A percentile compares a stretch with the other conserved stretches of the same genome.
Conservation (phyloP, 2,113 vertebrate species). For the Bos javanicus region DNA sequence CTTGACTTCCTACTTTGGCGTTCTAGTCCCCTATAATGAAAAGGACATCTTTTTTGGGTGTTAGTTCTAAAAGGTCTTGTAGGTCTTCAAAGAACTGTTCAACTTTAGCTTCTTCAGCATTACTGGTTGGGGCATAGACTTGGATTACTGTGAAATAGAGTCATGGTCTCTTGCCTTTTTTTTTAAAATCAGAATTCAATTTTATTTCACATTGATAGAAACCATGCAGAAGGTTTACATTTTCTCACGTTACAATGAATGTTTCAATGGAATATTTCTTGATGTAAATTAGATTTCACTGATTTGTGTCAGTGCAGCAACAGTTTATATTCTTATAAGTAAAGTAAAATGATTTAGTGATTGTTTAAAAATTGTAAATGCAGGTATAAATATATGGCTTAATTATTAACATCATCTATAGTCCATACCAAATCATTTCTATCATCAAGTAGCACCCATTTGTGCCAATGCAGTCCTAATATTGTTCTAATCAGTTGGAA, state of each 20-base stretch:
- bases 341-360: constrained; percentile 59
- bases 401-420: constrained; percentile 55
- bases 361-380: constrained; percentile 71
- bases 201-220: background rate
- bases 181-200: background rate
- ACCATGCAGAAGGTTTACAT: background rate
- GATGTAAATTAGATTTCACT: constrained; percentile 64
- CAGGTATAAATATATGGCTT: constrained; percentile 73
- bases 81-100: no score
- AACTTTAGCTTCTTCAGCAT: no score
- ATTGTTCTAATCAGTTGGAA: constrained; percentile 61
- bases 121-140: no score
- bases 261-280: constrained; percentile 30
- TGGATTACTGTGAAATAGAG: no score
- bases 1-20: no score
- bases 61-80: no score
- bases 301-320: constrained; percentile 59
- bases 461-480: constrained; percentile 62
- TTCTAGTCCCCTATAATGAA: no score
- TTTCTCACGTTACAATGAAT: background rate
- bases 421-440: constrained; percentile 54
- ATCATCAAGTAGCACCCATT: constrained; percentile 57
- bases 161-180: background rate
- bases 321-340: constrained; percentile 48
- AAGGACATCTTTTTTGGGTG: no score